Conservation (phyloP, 2,113 vertebrate genomes). For the Grammomys surdaster region DNA sequence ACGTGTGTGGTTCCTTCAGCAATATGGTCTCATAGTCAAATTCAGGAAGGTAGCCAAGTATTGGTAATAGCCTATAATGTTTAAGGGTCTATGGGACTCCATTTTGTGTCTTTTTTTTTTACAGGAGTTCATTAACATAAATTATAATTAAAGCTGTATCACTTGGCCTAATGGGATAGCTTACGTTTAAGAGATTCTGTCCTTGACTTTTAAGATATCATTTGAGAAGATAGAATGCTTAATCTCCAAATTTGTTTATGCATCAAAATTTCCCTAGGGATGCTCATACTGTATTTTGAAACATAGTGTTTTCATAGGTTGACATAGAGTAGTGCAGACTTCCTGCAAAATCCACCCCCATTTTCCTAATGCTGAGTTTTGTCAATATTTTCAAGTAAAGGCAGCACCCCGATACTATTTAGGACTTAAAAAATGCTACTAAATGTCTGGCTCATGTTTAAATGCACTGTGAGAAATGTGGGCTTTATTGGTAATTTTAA, state of each 20-base stretch:
- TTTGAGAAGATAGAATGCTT: neutral
- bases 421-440: neutral
- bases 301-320: neutral
- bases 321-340: neutral
- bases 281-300: neutral
- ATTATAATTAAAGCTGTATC: constrained; percentile 6
- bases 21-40: neutral
- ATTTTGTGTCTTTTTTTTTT: neutral
- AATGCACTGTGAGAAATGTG: neutral
- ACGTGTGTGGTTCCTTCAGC: neutral
- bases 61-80: neutral
- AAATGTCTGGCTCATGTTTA: neutral
- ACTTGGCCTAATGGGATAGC: neutral
- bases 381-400: neutral
- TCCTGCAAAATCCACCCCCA: neutral
- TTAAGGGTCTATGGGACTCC: neutral
- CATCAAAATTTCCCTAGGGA: neutral
- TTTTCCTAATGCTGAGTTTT: neutral
- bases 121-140: neutral
- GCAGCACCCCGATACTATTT: neutral
- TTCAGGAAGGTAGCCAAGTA: neutral
- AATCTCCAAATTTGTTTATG: neutral
- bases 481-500: neutral
- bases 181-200: neutral
- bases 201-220: constrained; percentile 13